A percentile compares a stretch with the other conserved stretches of the same genome.
Evolutionary conservation across 2,797 vertebrate genomes (phyloP).

Genomic region (Sciurus vulgaris): DNA sequence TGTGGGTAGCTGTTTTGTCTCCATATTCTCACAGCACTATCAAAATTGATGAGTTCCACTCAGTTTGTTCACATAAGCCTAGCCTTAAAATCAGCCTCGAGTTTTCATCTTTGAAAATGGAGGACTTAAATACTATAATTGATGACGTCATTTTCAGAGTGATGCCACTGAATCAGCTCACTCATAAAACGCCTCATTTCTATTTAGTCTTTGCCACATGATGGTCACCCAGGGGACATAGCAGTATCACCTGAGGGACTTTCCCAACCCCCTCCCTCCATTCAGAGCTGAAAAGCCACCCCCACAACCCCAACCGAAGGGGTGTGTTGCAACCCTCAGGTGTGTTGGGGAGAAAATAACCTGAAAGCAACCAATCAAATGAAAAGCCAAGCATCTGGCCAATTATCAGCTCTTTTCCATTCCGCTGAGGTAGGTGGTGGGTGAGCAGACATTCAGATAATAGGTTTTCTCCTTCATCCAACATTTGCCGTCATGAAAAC

Average conservation of each 20-base stretch:
- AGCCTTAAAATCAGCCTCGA: background rate
- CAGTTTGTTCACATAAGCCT: background rate
- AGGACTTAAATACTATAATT: constrained; percentile 71
- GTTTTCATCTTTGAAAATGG: constrained; percentile 53
- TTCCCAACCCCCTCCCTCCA: background rate
- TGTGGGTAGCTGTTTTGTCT: background rate
- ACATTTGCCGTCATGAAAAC: background rate
- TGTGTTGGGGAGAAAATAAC: constrained; percentile 48
- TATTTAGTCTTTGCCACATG: constrained; percentile 60
- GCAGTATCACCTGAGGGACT: constrained; percentile 40
- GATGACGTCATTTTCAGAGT: constrained; percentile 76
- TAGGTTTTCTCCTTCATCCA: background rate
- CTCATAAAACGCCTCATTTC: constrained; percentile 81
- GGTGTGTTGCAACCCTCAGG: constrained; percentile 7
- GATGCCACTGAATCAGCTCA: constrained; percentile 53
- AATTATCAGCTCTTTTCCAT: constrained; percentile 27
- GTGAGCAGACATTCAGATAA: background rate
- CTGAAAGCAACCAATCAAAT: constrained; percentile 54
- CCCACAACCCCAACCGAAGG: background rate
- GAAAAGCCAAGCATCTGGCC: constrained; percentile 61
- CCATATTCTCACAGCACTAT: background rate
- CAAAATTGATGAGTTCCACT: background rate
- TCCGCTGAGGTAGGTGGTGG: background rate
- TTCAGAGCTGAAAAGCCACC: background rate
- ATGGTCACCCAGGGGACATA: constrained; percentile 44